phyloP scores from a whole-genome alignment of 1,140 invertebrate genomes.

The Meloidogyne hapla region DNA sequence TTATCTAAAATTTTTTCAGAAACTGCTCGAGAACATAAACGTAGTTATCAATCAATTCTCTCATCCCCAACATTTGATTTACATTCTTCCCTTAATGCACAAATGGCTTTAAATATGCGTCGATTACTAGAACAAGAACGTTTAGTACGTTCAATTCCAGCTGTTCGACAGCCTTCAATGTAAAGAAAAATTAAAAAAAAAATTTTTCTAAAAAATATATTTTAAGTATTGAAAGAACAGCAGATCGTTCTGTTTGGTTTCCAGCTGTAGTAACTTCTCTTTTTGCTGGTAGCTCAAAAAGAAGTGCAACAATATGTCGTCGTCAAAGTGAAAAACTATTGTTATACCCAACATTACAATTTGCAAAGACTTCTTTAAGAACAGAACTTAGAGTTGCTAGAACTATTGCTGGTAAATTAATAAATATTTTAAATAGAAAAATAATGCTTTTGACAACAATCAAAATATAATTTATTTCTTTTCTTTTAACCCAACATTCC shows the following conservation, averaged over 20 bases:
- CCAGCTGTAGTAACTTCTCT: slow-evolving; percentile 52
- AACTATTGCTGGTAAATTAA: slow-evolving; percentile 74
- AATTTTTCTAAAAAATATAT: not conserved
- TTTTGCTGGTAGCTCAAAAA: slow-evolving; percentile 32
- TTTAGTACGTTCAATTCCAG: slow-evolving; percentile 10
- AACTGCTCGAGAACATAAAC: slow-evolving; percentile 1
- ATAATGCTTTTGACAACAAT: too few relatives aligned
- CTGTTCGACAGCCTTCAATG: slow-evolving; percentile 15
- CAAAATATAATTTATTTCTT: too few relatives aligned
- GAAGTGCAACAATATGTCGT: slow-evolving; percentile 4
- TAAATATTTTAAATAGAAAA: too few relatives aligned
- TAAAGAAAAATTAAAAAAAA: not conserved
- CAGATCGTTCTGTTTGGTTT: slow-evolving; percentile 49
- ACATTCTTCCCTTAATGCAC: not conserved
- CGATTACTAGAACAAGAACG: slow-evolving; percentile 14
- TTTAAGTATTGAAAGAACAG: slow-evolving; percentile 27
- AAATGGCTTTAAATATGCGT: slow-evolving; percentile 12
- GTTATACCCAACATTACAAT: slow-evolving; percentile 48
- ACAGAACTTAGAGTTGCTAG: slow-evolving; percentile 68
- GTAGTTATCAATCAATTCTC: not conserved
- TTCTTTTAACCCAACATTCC: too few relatives aligned
- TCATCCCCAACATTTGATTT: not conserved
- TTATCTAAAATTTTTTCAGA: not conserved
- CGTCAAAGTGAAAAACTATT: slow-evolving; percentile 47
- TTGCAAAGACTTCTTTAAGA: slow-evolving; percentile 35